Base-by-base conservation (phyloP, 2,113 vertebrate species). In the Solea senegalensis region DNA sequence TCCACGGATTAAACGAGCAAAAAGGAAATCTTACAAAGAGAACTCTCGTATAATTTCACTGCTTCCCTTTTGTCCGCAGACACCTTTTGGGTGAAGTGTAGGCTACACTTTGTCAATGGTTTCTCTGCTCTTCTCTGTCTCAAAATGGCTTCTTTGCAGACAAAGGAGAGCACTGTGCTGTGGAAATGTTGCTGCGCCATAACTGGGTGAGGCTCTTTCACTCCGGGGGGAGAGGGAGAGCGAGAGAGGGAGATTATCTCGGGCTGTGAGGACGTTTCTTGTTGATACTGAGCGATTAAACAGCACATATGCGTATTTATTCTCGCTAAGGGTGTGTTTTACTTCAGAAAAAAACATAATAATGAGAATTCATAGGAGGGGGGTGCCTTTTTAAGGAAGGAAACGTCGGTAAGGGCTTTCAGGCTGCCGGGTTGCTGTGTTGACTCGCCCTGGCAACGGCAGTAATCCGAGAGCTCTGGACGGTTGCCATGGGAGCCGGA, bases 141-240 rank as follows among this genome's bases (percentile, higher is more conserved):
- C 93, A 94, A 94, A 93, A 94, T 94, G 94, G 94, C 94, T 93
- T 86, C 91, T 91, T 72, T 75, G 69, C 88, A 90, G 87, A 92
- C 90, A 92, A 91, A 92, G 90, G 82, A 82, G 78, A 81, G 80
- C 85, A 77, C 69, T 86, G 88, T 90, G 88, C 78, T 87, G 86
- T 78, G 58, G 88, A 34, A 87, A 89, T 71, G 82, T 57, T 84
- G 79, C 90, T 91, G 90, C 93, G 92, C 93, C 92, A 94, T 91
- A 85, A 88, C 87, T 91, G 92, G 88, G 91, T 90, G 92, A 93
- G 89, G 89, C 87, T 88, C 79, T 40, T 3, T 40, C 67, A 9
- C 43, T 80, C 57, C 45, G 9, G 45, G 45, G 55, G 34, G 9
- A 3, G 15, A n/a, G 9, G 15, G n/a, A 48, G 45, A 13, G 9